phyloP scores from a whole-genome alignment of 2,888 invertebrate species.

The Dicranocentrus wangi region DNA sequence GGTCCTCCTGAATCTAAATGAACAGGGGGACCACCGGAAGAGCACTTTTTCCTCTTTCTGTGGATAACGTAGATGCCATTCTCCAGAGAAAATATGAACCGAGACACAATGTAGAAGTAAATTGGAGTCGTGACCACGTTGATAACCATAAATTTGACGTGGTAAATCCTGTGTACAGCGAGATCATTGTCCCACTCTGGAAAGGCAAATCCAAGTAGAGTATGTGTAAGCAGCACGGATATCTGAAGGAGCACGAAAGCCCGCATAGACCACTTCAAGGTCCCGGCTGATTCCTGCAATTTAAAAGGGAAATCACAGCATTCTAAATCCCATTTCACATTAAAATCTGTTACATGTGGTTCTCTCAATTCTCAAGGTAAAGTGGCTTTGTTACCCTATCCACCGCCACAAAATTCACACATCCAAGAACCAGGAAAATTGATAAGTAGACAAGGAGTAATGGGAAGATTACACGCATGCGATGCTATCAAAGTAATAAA shows the following conservation, averaged over 20 bases:
- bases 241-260: constrained; percentile 50
- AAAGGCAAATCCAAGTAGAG: constrained; percentile 43
- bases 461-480: constrained; percentile 52
- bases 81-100: constrained; percentile 47
- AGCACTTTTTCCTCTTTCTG: constrained; percentile 37
- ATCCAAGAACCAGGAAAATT: constrained; percentile 48
- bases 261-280: constrained; percentile 50
- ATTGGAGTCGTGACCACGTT: constrained; percentile 40
- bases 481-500: constrained; percentile 40
- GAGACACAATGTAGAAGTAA: constrained; percentile 45
- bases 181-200: constrained; percentile 52
- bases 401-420: constrained; percentile 47
- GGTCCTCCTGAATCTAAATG: constrained; percentile 32
- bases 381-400: too few species aligned
- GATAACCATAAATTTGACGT: constrained; percentile 43
- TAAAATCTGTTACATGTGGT: background rate
- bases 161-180: constrained; percentile 40
- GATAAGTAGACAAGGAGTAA: constrained; percentile 31
- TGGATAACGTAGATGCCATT: constrained; percentile 53
- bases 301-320: too few species aligned
- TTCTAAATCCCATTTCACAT: background rate
- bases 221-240: constrained; percentile 44
- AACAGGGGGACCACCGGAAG: background rate
- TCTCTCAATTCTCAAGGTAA: too few species aligned
- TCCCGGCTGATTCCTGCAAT: constrained; percentile 33